A percentile compares a stretch with the other conserved stretches of the same genome.
Evolutionary conservation across 2,888 invertebrate species (phyloP).

Genomic region (Pristionchus japonicus): DNA sequence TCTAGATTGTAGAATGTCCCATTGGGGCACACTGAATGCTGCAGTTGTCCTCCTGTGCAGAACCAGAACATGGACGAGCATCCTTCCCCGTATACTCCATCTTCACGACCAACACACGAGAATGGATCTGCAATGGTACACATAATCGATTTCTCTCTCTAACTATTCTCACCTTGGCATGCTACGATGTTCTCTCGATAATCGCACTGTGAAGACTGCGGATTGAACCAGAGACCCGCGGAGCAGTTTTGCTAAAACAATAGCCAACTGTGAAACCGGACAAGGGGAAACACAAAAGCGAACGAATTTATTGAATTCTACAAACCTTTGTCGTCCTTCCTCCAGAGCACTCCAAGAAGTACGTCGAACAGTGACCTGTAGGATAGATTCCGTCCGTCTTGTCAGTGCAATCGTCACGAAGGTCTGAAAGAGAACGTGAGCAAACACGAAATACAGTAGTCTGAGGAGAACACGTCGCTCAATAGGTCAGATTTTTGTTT

Average conservation of each 20-base stretch:
- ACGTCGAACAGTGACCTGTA: constrained; percentile 9
- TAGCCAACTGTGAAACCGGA: background rate
- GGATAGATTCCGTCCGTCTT: constrained; percentile 40
- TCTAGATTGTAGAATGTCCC: constrained; percentile 50
- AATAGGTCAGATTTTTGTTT: background rate
- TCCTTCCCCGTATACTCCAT: constrained; percentile 53
- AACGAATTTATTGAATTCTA: background rate
- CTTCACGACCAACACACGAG: constrained; percentile 40
- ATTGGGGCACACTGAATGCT: constrained; percentile 49
- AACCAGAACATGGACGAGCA: constrained; percentile 52
- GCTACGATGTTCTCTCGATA: constrained; percentile 44
- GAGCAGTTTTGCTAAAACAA: constrained; percentile 43
- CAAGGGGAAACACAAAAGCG: background rate
- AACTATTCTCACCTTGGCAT: background rate
- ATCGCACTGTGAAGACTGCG: constrained; percentile 42
- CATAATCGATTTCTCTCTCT: background rate
- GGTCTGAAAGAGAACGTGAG: constrained; percentile 21
- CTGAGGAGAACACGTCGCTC: background rate
- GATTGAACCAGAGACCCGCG: constrained; percentile 48
- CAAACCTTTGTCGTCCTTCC: constrained; percentile 7
- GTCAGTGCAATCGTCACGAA: constrained; percentile 39
- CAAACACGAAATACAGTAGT: too few species aligned
- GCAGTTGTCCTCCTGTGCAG: constrained; percentile 48
- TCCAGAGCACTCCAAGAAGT: constrained; percentile 17
- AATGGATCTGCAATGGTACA: background rate